These are phyloP conservation scores for Rissa tridactyla DNA, from an alignment of 2,113 vertebrate genomes.

Conservation along the genomic window DNA sequence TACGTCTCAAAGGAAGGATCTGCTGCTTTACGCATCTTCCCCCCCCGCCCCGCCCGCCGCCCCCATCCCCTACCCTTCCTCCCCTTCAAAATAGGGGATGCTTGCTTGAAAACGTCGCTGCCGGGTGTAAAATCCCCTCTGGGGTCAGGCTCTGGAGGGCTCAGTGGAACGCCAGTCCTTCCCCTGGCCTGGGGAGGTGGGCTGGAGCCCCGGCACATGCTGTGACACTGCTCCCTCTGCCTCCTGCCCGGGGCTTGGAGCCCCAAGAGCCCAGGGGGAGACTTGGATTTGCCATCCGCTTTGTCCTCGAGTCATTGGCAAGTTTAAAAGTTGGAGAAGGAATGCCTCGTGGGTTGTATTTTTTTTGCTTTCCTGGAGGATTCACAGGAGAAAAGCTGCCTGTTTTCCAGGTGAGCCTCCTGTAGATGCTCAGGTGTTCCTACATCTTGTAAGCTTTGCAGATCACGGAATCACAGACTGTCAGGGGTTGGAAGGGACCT, in stretches of 20 bases:
- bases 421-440: neutral
- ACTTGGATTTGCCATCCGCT: neutral
- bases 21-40: neutral
- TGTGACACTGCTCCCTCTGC: neutral
- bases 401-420: neutral
- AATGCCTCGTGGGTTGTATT: rapidly evolving
- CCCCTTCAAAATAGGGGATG: neutral
- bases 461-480: neutral
- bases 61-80: neutral
- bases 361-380: neutral
- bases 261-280: neutral
- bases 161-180: neutral
- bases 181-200: neutral
- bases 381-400: neutral
- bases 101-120: neutral
- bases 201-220: neutral
- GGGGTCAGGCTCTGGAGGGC: neutral
- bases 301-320: rapidly evolving
- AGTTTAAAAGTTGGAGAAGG: neutral
- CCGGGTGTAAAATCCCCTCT: rapidly evolving
- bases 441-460: neutral
- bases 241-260: neutral
- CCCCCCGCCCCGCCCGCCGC: neutral
- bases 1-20: slow-evolving; percentile 12
- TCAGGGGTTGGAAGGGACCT: too few relatives aligned